phyloP scores from a whole-genome alignment of 2,888 invertebrate species.

The Conops quadrifasciatus region DNA sequence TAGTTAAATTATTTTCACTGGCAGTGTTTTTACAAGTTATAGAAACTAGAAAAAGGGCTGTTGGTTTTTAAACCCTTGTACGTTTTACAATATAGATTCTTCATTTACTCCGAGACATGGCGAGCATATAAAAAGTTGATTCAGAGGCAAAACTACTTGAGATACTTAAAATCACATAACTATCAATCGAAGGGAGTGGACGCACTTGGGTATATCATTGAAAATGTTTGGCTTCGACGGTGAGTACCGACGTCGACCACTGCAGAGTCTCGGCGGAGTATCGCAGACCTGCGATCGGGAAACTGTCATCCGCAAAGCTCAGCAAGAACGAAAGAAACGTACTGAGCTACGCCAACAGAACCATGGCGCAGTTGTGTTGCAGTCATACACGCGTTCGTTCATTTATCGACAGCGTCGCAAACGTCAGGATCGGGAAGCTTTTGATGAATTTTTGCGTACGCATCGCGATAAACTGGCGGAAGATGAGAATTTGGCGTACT shows the following conservation, averaged over 20 bases:
- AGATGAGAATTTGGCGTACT: constrained; percentile 64
- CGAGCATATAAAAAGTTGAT: no score
- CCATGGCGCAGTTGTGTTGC: constrained; percentile 81
- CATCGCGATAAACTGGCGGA: constrained; percentile 66
- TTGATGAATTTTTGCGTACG: constrained; percentile 70
- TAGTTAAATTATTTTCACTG: no score
- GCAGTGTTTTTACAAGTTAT: no score
- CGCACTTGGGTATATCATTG: not conserved
- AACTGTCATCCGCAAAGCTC: constrained; percentile 76
- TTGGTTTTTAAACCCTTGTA: no score
- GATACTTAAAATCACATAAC: no score
- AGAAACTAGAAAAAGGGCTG: no score
- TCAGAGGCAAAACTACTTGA: no score
- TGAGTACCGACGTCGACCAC: constrained; percentile 84
- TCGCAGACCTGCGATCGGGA: constrained; percentile 77
- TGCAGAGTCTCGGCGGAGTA: constrained; percentile 90
- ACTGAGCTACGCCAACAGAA: constrained; percentile 81
- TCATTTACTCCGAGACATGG: no score
- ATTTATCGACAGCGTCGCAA: constrained; percentile 75
- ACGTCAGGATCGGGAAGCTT: constrained; percentile 73
- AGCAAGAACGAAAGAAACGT: constrained; percentile 85
- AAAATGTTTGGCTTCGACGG: constrained; percentile 86
- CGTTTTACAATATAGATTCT: no score
- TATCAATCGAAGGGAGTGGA: not conserved
- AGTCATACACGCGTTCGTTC: constrained; percentile 82